A percentile compares a stretch with the other conserved stretches of the same genome.
Evolutionary conservation across 2,113 vertebrate species (phyloP).

Genomic region (Bufo bufo): DNA sequence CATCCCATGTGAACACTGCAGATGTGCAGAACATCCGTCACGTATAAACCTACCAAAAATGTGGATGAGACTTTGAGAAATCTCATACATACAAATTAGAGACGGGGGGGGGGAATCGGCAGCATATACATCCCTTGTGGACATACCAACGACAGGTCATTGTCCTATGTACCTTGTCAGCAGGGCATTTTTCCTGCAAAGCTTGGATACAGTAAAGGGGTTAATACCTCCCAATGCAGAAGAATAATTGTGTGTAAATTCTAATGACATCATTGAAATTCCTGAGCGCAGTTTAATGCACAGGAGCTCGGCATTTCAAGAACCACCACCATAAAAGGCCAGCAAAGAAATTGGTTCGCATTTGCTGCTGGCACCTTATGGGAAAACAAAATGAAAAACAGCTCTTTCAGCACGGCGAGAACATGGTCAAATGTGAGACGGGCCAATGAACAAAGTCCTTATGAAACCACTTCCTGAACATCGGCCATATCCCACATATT

Average conservation of each 20-base stretch:
- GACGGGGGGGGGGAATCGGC: no score
- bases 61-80: no score
- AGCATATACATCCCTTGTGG: no score
- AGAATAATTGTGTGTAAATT: slow-evolving; percentile 3
- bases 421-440: neutral
- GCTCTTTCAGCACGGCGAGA: neutral
- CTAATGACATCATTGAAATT: slow-evolving; percentile 46
- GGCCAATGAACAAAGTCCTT: neutral
- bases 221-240: neutral
- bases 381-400: slow-evolving; percentile 40
- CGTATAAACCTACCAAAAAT: no score
- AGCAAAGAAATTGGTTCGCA: slow-evolving; percentile 10
- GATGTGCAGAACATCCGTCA: no score
- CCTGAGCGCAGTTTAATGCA: slow-evolving; percentile 42
- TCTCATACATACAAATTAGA: no score
- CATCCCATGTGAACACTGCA: no score
- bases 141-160: no score
- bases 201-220: neutral
- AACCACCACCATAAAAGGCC: slow-evolving; percentile 46
- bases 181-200: neutral
- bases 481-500: neutral
- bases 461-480: neutral
- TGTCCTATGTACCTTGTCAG: no score
- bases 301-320: slow-evolving; percentile 37
- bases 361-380: slow-evolving; percentile 41